Evolutionary conservation across 1,140 invertebrate species (phyloP).

Genomic region (Drosophila ambigua): DNA sequence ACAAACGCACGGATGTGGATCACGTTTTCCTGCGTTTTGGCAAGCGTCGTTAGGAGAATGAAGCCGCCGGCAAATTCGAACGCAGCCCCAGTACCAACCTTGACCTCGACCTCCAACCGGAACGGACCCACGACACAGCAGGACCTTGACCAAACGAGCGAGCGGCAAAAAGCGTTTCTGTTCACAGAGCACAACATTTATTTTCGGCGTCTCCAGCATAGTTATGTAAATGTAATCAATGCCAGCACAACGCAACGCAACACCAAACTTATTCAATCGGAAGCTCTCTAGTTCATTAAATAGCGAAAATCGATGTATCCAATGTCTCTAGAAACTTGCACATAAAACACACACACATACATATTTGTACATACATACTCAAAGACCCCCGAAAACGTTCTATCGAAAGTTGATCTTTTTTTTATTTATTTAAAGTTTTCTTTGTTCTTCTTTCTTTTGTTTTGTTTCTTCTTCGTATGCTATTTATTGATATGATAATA

Average conservation of each 20-base stretch:
- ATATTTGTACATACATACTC: conserved; percentile 60
- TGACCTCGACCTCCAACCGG: conserved; percentile 1
- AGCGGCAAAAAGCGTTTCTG: conserved; percentile 49
- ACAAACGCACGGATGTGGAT: conserved; percentile 90
- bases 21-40: conserved; percentile 91
- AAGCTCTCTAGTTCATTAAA: conserved; percentile 77
- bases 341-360: conserved; percentile 24
- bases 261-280: conserved; percentile 53
- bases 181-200: conserved; percentile 37
- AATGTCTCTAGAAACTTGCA: conserved; percentile 42
- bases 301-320: conserved; percentile 50
- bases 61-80: not conserved
- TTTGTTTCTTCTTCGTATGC: conserved; percentile 2
- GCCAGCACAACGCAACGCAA: conserved; percentile 27
- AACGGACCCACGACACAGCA: conserved; percentile 18
- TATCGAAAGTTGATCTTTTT: conserved; percentile 32
- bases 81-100: not conserved
- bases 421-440: conserved; percentile 16
- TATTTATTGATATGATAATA: conserved; percentile 30
- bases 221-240: conserved; percentile 47
- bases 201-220: conserved; percentile 52
- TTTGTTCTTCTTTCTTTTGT: not conserved
- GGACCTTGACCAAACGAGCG: conserved; percentile 44
- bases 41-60: conserved; percentile 84
- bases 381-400: conserved; percentile 65